Conservation (phyloP, 2,113 vertebrate species). For the Notothenia coriiceps region DNA sequence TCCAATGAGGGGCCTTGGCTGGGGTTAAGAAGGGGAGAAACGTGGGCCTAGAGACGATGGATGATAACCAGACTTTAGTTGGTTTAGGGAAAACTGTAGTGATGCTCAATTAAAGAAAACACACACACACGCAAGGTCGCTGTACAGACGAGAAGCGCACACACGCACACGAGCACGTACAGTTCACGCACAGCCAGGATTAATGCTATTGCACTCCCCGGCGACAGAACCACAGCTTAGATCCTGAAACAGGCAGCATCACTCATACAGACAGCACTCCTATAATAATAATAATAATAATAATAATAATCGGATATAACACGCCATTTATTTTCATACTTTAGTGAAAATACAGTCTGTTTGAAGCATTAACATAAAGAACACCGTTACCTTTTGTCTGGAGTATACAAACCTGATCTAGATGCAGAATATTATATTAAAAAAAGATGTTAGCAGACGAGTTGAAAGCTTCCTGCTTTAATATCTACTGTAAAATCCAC, state of each 20-base stretch:
- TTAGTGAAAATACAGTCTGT: neutral
- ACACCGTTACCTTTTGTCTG: neutral
- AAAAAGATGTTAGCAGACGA: neutral
- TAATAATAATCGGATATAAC: neutral
- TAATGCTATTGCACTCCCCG: constrained; percentile 36
- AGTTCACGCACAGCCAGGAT: constrained; percentile 20
- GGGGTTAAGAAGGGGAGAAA: constrained; percentile 13
- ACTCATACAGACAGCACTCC: constrained; percentile 4
- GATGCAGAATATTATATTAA: neutral
- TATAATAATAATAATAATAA: neutral
- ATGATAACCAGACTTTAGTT: neutral
- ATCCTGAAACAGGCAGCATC: neutral
- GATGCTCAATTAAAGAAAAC: neutral
- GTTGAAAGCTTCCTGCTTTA: neutral
- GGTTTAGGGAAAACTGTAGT: constrained; percentile 20
- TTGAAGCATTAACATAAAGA: neutral
- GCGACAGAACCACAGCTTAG: constrained; percentile 1
- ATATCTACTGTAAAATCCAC: neutral
- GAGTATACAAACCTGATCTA: neutral
- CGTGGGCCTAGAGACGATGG: constrained; percentile 15
- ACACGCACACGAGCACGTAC: constrained; percentile 31
- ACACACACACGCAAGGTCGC: constrained; percentile 47
- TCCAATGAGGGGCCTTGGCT: neutral
- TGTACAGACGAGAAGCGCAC: constrained; percentile 74
- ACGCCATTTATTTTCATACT: neutral